Evolutionary conservation across 2,888 invertebrate genomes (phyloP).

Genomic region (Xiphydria camelus): DNA sequence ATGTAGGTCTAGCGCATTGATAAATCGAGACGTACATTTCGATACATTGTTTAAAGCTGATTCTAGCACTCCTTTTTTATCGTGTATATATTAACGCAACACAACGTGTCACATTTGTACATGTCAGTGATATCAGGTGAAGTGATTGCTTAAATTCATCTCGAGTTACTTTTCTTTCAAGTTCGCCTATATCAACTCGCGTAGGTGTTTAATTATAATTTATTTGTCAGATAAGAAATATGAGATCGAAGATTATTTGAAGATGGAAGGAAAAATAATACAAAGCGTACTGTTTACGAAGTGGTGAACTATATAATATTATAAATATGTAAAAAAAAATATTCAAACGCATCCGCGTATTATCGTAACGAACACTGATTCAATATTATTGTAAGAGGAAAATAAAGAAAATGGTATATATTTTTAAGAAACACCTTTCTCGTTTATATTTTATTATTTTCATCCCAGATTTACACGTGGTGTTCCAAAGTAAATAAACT

Average conservation of each 20-base stretch:
- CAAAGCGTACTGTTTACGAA: constrained; percentile 25
- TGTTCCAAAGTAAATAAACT: too few relatives aligned
- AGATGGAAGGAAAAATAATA: not conserved
- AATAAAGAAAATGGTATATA: constrained; percentile 51
- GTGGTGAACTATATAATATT: constrained; percentile 26
- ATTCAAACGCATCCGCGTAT: constrained; percentile 4
- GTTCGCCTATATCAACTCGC: too few relatives aligned
- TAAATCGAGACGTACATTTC: too few relatives aligned
- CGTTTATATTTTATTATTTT: constrained; percentile 29
- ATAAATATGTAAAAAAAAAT: constrained; percentile 17
- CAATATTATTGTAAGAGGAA: constrained; percentile 41
- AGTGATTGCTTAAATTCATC: constrained; percentile 25
- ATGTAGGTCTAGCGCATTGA: too few relatives aligned
- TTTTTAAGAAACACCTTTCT: constrained; percentile 44
- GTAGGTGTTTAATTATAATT: not conserved
- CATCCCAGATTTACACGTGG: too few relatives aligned
- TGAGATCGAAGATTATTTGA: not conserved
- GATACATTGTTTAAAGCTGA: too few relatives aligned
- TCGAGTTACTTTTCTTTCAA: too few relatives aligned
- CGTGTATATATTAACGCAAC: constrained; percentile 40
- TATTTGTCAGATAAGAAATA: not conserved
- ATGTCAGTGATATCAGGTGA: constrained; percentile 31
- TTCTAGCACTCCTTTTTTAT: constrained; percentile 24
- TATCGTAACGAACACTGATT: constrained; percentile 29
- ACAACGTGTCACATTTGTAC: constrained; percentile 31